Evolutionary conservation across 92 coral and sea anemone genomes (phyloP).

Genomic region (Metridium senile): DNA sequence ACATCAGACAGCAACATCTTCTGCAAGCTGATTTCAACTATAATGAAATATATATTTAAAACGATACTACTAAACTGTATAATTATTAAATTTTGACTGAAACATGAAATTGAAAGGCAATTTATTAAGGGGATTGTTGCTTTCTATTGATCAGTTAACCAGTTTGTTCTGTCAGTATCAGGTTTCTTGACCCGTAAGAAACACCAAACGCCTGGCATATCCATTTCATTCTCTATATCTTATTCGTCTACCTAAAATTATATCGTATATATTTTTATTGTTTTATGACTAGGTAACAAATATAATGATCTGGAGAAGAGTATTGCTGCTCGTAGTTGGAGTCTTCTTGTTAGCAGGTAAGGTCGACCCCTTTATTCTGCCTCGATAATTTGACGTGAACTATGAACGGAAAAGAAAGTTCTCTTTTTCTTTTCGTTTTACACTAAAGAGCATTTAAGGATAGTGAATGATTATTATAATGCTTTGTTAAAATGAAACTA

Average conservation of each 20-base stretch:
- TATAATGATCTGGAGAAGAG: constrained; percentile 5
- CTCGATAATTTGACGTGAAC: no score
- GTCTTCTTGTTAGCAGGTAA: constrained; percentile 10
- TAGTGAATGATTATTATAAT: no score
- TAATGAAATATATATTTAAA: no score
- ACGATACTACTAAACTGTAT: no score
- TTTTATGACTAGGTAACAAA: constrained; percentile 1
- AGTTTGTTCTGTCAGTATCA: not conserved
- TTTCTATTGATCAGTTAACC: not conserved
- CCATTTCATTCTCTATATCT: not conserved
- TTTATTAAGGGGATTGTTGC: not conserved
- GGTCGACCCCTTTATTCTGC: not conserved
- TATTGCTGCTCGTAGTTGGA: not conserved
- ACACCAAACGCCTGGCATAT: not conserved
- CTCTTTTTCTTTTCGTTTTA: not conserved
- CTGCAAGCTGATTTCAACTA: no score
- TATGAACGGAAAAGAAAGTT: no score
- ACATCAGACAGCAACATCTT: not conserved
- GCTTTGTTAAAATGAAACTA: no score
- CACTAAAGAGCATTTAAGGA: not conserved
- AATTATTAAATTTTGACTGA: no score
- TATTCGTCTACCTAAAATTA: not conserved
- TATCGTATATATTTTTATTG: not conserved
- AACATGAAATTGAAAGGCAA: no score
- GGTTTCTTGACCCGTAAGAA: constrained; percentile 5